These are phyloP conservation scores for Tylochromis polylepis DNA, from an alignment of 2,113 vertebrate genomes.

Conservation along the genomic window DNA sequence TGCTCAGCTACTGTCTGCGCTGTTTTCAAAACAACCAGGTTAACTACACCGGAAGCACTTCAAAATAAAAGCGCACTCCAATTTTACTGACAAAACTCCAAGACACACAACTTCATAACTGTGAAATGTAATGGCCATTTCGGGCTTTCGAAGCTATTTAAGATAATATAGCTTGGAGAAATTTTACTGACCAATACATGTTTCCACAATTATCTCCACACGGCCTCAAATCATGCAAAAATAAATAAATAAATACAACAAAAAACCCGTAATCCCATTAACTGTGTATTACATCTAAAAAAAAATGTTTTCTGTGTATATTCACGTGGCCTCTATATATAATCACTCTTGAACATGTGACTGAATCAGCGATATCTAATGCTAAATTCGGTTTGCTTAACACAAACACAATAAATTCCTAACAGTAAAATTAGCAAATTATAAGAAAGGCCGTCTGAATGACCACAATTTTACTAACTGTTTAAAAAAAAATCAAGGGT, in stretches of 20 bases:
- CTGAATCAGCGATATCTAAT: background rate
- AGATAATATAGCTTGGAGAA: background rate
- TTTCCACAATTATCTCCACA: background rate
- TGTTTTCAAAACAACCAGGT: conserved; percentile 13
- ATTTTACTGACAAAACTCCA: background rate
- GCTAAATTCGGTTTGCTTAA: background rate
- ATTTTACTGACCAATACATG: background rate
- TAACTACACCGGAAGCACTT: background rate
- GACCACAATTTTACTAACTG: background rate
- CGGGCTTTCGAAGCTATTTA: background rate
- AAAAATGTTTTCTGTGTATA: background rate
- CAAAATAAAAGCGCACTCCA: conserved; percentile 15
- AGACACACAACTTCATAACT: background rate
- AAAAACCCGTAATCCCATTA: background rate
- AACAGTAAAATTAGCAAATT: background rate
- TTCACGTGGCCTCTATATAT: background rate
- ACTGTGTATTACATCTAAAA: background rate
- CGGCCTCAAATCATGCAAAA: background rate
- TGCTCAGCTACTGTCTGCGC: conserved; percentile 11
- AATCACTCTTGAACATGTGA: background rate
- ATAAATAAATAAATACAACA: background rate
- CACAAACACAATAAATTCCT: background rate
- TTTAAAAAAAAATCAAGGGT: background rate
- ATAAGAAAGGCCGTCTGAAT: background rate
- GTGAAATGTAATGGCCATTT: background rate